Conservation (phyloP, 2,888 invertebrate genomes). For the Cataglyphis rosenhaueri region DNA sequence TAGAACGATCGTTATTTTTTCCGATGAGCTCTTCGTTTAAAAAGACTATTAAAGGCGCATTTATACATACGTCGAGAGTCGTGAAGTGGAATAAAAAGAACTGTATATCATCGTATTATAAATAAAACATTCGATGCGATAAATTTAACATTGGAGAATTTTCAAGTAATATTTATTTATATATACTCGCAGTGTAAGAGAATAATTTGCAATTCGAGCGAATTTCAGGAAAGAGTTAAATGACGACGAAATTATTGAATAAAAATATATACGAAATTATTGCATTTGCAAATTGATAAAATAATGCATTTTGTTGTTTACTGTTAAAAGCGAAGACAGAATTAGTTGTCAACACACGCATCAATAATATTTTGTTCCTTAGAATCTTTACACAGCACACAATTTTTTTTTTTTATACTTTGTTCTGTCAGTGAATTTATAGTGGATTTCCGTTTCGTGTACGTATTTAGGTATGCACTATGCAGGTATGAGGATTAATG, state of each 20-base stretch:
- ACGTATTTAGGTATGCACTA: background rate
- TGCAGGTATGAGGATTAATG: slow-evolving; percentile 21
- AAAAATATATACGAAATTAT: background rate
- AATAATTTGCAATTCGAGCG: background rate
- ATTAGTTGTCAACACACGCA: background rate
- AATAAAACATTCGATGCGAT: background rate
- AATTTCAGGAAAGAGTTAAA: background rate
- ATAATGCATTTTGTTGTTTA: background rate
- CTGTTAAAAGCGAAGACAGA: background rate
- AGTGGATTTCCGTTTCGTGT: slow-evolving; percentile 18
- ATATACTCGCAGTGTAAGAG: background rate
- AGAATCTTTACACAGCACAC: background rate
- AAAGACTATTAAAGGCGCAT: background rate
- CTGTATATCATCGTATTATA: background rate
- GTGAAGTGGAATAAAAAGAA: background rate
- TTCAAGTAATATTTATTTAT: background rate
- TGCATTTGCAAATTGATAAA: background rate
- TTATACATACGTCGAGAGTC: background rate
- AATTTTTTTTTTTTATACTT: background rate
- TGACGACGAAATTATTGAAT: background rate
- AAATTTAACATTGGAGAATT: background rate
- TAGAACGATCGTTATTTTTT: slow-evolving; percentile 13
- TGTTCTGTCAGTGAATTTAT: background rate
- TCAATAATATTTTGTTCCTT: background rate
- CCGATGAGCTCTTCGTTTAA: background rate